Conservation (phyloP, 2,113 vertebrate species). For the Xyrauchen texanus region DNA sequence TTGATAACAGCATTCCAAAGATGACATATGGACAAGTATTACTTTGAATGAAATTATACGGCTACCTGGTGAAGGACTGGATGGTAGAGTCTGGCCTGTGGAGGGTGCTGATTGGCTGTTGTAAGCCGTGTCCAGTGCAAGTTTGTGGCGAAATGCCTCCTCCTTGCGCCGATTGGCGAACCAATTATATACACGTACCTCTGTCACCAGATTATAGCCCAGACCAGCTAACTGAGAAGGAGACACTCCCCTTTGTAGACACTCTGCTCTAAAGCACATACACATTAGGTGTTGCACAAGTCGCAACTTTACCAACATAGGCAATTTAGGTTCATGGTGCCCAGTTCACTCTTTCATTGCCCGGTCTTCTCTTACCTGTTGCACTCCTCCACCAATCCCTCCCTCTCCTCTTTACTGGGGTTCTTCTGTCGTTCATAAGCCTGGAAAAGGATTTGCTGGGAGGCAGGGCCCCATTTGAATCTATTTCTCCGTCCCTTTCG, state of each 20-base stretch:
- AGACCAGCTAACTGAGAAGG: constrained; percentile 95
- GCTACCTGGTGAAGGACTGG: constrained; percentile 83
- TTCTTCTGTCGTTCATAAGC: constrained; percentile 97
- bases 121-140: constrained; percentile 89
- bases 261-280: constrained; percentile 85
- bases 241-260: constrained; percentile 94
- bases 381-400: constrained; percentile 94
- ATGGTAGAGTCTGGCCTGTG: constrained; percentile 71
- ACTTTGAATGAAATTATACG: not conserved
- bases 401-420: constrained; percentile 96
- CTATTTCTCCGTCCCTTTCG: constrained; percentile 93
- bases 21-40: not conserved
- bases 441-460: constrained; percentile 97
- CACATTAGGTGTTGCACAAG: not conserved
- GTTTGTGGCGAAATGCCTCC: constrained; percentile 95
- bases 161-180: constrained; percentile 98
- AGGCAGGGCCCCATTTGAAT: constrained; percentile 98
- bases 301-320: too few relatives aligned
- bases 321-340: too few relatives aligned
- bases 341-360: too few relatives aligned
- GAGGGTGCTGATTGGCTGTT: constrained; percentile 71
- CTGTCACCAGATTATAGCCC: constrained; percentile 96
- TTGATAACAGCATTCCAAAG: too few relatives aligned
- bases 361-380: constrained; percentile 79
- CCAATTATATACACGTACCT: constrained; percentile 99